Conservation (phyloP, 2,888 invertebrate genomes). For the Drosophila mayaguana region DNA sequence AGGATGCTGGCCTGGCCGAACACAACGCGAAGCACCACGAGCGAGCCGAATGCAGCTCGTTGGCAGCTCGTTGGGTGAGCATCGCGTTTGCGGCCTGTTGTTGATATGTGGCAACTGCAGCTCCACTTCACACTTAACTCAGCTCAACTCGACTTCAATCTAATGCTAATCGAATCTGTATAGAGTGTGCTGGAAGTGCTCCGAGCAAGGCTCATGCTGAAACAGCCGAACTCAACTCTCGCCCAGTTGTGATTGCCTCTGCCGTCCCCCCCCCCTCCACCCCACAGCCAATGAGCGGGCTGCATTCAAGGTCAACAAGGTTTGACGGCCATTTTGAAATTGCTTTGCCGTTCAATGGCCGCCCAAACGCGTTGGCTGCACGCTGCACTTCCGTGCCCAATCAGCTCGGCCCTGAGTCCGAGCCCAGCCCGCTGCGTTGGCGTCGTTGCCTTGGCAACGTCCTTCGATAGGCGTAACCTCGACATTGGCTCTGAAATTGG, state of each 20-base stretch:
- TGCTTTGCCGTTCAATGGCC: slow-evolving; percentile 67
- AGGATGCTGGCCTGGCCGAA: slow-evolving; percentile 32
- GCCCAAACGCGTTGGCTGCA: slow-evolving; percentile 47
- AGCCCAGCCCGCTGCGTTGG: slow-evolving; percentile 50
- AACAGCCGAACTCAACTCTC: background rate
- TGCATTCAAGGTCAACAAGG: slow-evolving; percentile 75
- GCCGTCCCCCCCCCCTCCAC: background rate
- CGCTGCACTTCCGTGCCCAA: slow-evolving; percentile 75
- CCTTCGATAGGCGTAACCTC: slow-evolving; percentile 81
- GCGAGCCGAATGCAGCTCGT: slow-evolving; percentile 32
- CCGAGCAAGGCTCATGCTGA: background rate
- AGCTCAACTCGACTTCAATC: background rate
- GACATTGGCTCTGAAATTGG: slow-evolving; percentile 73
- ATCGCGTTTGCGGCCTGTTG: slow-evolving; percentile 15
- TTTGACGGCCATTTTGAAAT: slow-evolving; percentile 78
- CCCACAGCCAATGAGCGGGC: slow-evolving; percentile 70
- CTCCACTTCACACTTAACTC: slow-evolving; percentile 1
- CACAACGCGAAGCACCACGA: background rate
- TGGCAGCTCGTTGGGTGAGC: slow-evolving; percentile 53
- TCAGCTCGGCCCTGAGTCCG: slow-evolving; percentile 61
- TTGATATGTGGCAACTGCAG: slow-evolving; percentile 17
- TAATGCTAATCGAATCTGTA: slow-evolving; percentile 3
- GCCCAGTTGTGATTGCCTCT: background rate
- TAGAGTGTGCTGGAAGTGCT: background rate
- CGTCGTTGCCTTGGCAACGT: slow-evolving; percentile 68